Percentiles rank a stretch among this genome's conserved stretches.
phyloP scores from a whole-genome alignment of 1,140 invertebrate genomes.

The Sitophilus oryzae region DNA sequence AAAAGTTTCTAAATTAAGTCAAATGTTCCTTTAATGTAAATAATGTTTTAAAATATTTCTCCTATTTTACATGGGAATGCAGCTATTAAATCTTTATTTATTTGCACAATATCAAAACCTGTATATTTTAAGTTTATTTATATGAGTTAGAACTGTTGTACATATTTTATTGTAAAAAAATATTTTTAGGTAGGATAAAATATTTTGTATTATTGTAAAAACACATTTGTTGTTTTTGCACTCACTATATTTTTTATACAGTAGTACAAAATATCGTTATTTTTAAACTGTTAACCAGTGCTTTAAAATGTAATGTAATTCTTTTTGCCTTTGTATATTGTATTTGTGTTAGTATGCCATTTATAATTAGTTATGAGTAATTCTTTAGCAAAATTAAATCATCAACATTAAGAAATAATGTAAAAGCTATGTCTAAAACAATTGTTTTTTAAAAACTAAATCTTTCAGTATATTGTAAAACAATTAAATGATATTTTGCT shows the following conservation, averaged over 20 bases:
- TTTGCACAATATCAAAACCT: slow-evolving; percentile 9
- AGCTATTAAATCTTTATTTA: slow-evolving; percentile 8
- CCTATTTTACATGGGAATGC: background rate
- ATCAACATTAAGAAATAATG: too few species aligned
- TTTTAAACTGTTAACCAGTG: slow-evolving; percentile 3
- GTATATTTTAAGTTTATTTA: slow-evolving; percentile 1
- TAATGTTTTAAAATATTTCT: background rate
- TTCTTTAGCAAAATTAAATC: background rate
- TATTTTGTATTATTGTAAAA: slow-evolving; percentile 25
- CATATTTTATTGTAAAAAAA: slow-evolving; percentile 15
- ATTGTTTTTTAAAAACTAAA: background rate
- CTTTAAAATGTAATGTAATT: slow-evolving; percentile 12
- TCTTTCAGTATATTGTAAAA: background rate
- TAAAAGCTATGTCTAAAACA: too few species aligned
- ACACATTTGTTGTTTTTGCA: slow-evolving; percentile 13
- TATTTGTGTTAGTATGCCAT: slow-evolving; percentile 16
- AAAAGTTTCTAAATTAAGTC: background rate
- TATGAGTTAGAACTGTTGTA: slow-evolving; percentile 4
- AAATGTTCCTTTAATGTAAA: too few species aligned
- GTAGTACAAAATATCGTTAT: slow-evolving; percentile 20
- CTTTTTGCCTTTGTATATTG: slow-evolving; percentile 13
- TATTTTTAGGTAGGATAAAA: slow-evolving; percentile 12
- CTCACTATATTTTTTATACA: slow-evolving; percentile 23
- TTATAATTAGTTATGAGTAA: background rate
- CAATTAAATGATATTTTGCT: background rate